Evolutionary conservation across 2,113 vertebrate species (phyloP).

Genomic region (Cacatua alba): DNA sequence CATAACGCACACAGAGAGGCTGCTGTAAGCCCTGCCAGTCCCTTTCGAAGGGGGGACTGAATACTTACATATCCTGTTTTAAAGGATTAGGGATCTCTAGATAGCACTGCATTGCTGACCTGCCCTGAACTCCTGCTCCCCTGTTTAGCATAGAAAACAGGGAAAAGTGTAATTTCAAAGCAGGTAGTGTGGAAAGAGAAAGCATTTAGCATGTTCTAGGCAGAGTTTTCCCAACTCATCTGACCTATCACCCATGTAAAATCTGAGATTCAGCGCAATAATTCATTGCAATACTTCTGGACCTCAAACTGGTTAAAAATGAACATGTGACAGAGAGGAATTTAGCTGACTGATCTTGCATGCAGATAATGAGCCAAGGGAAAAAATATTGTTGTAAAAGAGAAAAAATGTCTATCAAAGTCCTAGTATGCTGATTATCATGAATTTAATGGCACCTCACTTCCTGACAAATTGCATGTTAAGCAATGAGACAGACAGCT

Average conservation of each 20-base stretch:
- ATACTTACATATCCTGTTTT: not conserved
- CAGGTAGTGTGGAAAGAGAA: not conserved
- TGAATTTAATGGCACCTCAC: conserved; percentile 53
- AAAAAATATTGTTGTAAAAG: conserved; percentile 10
- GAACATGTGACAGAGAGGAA: conserved; percentile 9
- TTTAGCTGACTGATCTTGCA: conserved; percentile 33
- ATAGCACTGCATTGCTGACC: not conserved
- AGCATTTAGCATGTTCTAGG: not conserved
- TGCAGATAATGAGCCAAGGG: conserved; percentile 33
- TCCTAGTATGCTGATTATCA: conserved; percentile 51
- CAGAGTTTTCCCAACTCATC: not conserved
- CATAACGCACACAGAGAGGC: not conserved
- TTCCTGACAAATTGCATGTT: conserved; percentile 57
- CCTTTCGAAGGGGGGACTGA: not conserved
- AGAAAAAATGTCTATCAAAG: conserved; percentile 55
- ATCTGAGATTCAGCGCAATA: not conserved
- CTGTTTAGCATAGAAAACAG: not conserved
- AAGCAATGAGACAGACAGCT: conserved; percentile 43
- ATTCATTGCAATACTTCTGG: not conserved
- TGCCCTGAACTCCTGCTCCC: not conserved
- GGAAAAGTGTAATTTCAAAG: not conserved
- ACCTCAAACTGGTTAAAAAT: not conserved
- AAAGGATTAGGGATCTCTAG: not conserved
- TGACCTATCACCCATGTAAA: not conserved
- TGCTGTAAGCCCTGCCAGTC: not conserved